Base-by-base conservation (phyloP, 2,113 vertebrate species). In the Planiliza haematocheilus region DNA sequence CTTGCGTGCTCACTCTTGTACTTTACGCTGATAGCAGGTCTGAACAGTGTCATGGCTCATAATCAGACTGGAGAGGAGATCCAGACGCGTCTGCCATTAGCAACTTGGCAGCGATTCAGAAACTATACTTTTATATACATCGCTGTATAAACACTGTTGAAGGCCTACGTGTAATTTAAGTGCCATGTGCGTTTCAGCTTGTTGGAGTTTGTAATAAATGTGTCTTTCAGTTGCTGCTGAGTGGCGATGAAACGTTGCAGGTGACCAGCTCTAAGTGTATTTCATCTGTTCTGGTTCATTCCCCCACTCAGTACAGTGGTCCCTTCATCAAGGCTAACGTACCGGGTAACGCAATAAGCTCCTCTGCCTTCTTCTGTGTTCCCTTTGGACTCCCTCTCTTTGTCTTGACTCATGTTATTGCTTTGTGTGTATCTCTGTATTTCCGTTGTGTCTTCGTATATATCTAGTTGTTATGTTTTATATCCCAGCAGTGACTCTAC, bases 301-400 rank as follows among this genome's bases (percentile, higher is more conserved):
- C 94, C 38, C 95, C 96, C 38, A 84, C 65, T 58, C 95, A 91
- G 91, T 95, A 96, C 49, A 93, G 95, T 7, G 41, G 90, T 6
- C 86, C 92, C 79, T 97, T 98, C 91, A 96, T 99, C 79, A 91
- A 91, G 62, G 95, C 96, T 0, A 96, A 99, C 67, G 81, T 98
- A 64, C 96, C 97, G 84, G 98, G 97, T 98, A 79, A 89, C 62
- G 17, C 4, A 56, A 73, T 70, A 37, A 30, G 66, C 62, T 56
- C 52, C 39, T 43, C 34, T 70, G 8, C 45, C 7, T 17, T n/a
- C 13, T 34, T 38, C 10, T 34, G 0, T 3, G 1, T 42, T 78
- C 4, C 17, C 16, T 30, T 51, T 67, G 46, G 7, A 10, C 30
- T 68, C 5, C n/a, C 4, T 53, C 37, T 66, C 53, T 62, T 55